These are phyloP conservation scores for Caenorhabditis brenneri DNA, from an alignment of 1,140 invertebrate species.

Conservation along the genomic window DNA sequence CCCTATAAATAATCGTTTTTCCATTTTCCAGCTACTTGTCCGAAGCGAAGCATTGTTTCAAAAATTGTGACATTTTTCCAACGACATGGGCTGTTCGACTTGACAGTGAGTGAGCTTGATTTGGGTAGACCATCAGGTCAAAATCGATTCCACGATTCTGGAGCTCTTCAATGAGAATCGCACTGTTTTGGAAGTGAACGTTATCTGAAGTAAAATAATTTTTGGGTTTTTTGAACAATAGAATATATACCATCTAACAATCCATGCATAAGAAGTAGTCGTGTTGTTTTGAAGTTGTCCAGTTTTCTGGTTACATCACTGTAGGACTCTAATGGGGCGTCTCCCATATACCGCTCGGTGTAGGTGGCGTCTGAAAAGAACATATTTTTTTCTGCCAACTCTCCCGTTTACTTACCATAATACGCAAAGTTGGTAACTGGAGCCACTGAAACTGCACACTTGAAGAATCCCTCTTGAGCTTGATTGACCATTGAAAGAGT, in stretches of 20 bases:
- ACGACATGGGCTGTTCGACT: neutral
- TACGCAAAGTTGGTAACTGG: conserved; percentile 68
- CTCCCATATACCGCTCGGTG: conserved; percentile 70
- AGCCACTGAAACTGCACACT: conserved; percentile 67
- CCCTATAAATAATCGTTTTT: neutral
- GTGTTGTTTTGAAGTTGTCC: conserved; percentile 58
- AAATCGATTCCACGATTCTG: conserved; percentile 65
- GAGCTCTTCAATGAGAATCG: conserved; percentile 65
- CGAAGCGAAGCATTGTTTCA: neutral
- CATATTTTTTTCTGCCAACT: neutral
- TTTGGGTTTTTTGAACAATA: neutral
- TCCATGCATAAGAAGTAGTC: conserved; percentile 64
- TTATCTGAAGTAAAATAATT: conserved; percentile 61
- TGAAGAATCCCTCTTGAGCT: conserved; percentile 62
- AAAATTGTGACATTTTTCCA: conserved; percentile 15
- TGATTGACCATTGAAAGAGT: conserved; percentile 59
- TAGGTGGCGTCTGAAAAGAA: conserved; percentile 66
- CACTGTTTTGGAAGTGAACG: conserved; percentile 70
- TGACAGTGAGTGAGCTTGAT: conserved; percentile 39
- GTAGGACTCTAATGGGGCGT: conserved; percentile 63
- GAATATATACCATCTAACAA: conserved; percentile 61
- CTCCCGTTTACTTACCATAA: conserved; percentile 59
- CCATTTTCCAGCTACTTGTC: neutral
- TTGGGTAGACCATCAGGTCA: conserved; percentile 64
- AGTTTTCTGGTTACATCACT: conserved; percentile 49